Base-by-base conservation (phyloP, 2,888 invertebrate species). In the Conistra vaccinii region DNA sequence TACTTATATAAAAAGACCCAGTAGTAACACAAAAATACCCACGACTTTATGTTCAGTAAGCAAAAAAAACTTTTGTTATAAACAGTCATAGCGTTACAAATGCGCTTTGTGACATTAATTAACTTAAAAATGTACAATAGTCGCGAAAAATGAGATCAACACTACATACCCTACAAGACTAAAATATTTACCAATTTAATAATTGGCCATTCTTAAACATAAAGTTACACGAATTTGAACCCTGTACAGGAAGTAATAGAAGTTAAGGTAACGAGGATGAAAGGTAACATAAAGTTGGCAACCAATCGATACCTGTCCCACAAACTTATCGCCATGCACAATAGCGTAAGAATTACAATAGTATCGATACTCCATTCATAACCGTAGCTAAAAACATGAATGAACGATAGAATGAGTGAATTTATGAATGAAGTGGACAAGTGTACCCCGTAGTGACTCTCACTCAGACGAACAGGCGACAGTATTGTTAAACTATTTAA, bases 321-420 rank as follows among this genome's bases (percentile, higher is more conserved):
- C 89, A 89, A 88, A 90, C 87, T 88, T 87, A 89, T 84, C 88
- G 87, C 86, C 84, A 74, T 78, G 72, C 76, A 91, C 89, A 90
- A 91, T 84, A 74, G 87, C 79, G 71, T 79, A 76, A 75, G 60
- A 86, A 83, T 85, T 75, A 90, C 90, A 91, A 93, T 87, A 85
- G 89, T 89, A 89, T 81, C 89, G 88, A 91, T 89, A 90, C 87
- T 88, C 89, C 92, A 94, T 94, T 93, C 93, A 92, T 86, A 85
- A 90, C 92, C 92, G 92, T 92, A 85, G 89, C 92, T 90, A 93
- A 92, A 90, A 88, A 83, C 84, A 87, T 93, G 92, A 93, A 94
- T 93, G 93, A 94, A 93, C 91, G 91, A 91, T 91, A 87, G 87
- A 89, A 88, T 89, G 79, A 85, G 89, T 92, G 91, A 92, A 94